phyloP scores from a whole-genome alignment of 2,797 vertebrate genomes.

The Novumbra hubbsi region DNA sequence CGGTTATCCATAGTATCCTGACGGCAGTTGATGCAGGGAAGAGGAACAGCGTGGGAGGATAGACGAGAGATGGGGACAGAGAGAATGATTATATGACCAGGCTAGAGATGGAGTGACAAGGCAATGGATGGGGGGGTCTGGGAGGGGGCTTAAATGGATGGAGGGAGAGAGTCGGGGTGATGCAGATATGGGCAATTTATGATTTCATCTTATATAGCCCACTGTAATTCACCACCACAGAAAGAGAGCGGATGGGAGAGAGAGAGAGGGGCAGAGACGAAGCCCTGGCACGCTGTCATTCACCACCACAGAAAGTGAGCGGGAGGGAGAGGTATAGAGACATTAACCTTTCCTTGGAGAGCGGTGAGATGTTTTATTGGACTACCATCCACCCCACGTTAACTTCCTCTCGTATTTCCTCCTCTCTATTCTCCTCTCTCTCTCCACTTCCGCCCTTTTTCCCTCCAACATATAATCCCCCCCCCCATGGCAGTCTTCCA shows the following conservation, averaged over 20 bases:
- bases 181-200: slow-evolving; percentile 98
- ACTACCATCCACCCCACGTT: slow-evolving; percentile 31
- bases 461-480: background rate
- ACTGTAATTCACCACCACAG: slow-evolving; percentile 92
- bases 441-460: background rate
- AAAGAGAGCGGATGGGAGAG: slow-evolving; percentile 73
- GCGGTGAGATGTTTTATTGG: slow-evolving; percentile 65
- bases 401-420: slow-evolving; percentile 25
- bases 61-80: slow-evolving; percentile 45
- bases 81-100: slow-evolving; percentile 66
- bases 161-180: slow-evolving; percentile 40
- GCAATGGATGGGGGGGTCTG: slow-evolving; percentile 63
- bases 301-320: slow-evolving; percentile 82
- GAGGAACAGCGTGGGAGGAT: slow-evolving; percentile 23
- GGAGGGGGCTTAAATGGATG: slow-evolving; percentile 49
- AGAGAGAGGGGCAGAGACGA: slow-evolving; percentile 72
- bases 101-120: slow-evolving; percentile 58
- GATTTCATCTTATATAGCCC: slow-evolving; percentile 98
- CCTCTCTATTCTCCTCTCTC: background rate
- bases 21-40: slow-evolving; percentile 31
- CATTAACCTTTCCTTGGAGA: slow-evolving; percentile 74
- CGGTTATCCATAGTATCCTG: slow-evolving; percentile 20
- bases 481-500: background rate
- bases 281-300: slow-evolving; percentile 98
- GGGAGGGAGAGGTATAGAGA: slow-evolving; percentile 72